Percentiles rank a stretch among this genome's conserved stretches.
These are phyloP conservation scores for Ctenomys sociabilis DNA, from an alignment of 2,113 vertebrate species.

Conservation along the genomic window DNA sequence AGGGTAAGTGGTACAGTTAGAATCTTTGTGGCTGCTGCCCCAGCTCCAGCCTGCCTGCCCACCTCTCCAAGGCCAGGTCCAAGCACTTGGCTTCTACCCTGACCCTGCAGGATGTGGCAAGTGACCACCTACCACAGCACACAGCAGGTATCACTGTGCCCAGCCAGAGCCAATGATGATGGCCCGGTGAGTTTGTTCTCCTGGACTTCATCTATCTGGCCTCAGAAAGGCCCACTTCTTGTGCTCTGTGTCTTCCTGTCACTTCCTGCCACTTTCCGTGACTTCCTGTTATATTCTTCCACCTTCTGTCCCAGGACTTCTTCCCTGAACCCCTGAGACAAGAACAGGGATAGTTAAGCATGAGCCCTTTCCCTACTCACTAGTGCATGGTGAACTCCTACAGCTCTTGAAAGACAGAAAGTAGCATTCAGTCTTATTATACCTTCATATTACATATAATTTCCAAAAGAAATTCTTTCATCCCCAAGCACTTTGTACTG, in stretches of 20 bases:
- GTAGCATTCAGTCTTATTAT: not conserved
- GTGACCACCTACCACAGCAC: not conserved
- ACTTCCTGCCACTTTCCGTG: not conserved
- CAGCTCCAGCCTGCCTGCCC: not conserved
- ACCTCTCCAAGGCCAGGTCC: too few relatives aligned
- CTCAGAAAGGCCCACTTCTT: not conserved
- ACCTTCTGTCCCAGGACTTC: not conserved
- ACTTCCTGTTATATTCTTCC: not conserved
- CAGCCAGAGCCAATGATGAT: not conserved
- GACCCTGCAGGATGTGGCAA: not conserved
- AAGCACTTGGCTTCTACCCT: not conserved
- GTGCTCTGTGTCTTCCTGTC: not conserved
- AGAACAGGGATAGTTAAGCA: not conserved
- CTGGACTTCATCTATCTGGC: not conserved
- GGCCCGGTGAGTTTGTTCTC: not conserved
- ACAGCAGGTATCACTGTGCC: rapidly evolving
- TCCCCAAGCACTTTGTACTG: not conserved
- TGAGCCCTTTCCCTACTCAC: not conserved
- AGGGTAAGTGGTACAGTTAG: rapidly evolving
- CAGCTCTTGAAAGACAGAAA: not conserved
- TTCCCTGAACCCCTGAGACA: not conserved
- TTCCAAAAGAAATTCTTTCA: not conserved
- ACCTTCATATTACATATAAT: not conserved
- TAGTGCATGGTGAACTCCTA: not conserved
- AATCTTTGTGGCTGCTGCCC: not conserved